Evolutionary conservation across 2,888 invertebrate species (phyloP), one percentile per base, ranked within the genome.

Genomic region (Antheraea yamamai): DNA sequence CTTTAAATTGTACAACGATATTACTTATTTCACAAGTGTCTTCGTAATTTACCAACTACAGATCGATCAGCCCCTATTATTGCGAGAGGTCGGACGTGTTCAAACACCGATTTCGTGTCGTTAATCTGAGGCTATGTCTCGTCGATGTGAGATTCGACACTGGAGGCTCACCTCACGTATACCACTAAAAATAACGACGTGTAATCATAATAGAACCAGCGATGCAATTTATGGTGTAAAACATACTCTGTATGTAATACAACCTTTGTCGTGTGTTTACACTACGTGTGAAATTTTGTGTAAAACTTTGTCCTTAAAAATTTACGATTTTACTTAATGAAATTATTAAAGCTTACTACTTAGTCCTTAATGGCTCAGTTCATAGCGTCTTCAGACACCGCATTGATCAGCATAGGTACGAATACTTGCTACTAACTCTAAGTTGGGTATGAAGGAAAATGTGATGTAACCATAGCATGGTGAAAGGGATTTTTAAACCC

Each of bases 101-200:
- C 93, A 95, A 94, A 94, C 94, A 95, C 91, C 92, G 91, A 92
- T 92, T 93, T 93, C 89, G 91, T 89, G 91, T 92, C 91, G 93
- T 93, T 94, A 92, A 92, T 92, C 89, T 89, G 86, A 83, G 87
- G 85, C 85, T 85, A 85, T 84, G 89, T 88, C 89, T 83, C 77
- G 79, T 30, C 82, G 89, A 90, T 90, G 91, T 91, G 92, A 92
- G 92, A 92, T 89, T 85, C 88, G 86, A 84, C 86, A 86, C 86
- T 84, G 85, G 81, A 84, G 87, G 82, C 87, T 91, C 90, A 91
- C 92, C 93, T 93, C 94, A 94, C 94, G 94, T 94, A 89, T 87
- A 84, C 85, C 82, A 84, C 80, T 86, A 81, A 84, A 88, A 84
- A 87, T 91, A 92, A 91, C 92, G 86, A 92, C 89, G 84, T 87